Percentiles rank a stretch among this genome's conserved stretches.
Evolutionary conservation across 2,888 invertebrate genomes (phyloP).

Genomic region (Brachyptera risi): DNA sequence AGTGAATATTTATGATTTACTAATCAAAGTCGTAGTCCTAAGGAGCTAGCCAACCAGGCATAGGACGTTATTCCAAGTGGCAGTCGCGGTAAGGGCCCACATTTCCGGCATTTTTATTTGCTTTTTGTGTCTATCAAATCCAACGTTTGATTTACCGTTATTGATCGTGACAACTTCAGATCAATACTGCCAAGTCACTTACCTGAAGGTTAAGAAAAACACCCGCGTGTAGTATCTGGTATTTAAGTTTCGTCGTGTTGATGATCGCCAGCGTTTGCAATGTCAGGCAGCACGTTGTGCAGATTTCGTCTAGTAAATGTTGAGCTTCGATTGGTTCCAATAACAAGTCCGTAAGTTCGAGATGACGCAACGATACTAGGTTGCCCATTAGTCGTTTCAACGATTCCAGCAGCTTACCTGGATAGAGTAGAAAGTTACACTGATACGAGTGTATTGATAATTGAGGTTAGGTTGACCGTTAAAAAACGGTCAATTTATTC

Average conservation of each 20-base stretch:
- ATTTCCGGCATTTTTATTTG: too few species aligned
- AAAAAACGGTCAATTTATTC: not conserved
- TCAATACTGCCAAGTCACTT: conserved; percentile 35
- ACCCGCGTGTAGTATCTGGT: conserved; percentile 68
- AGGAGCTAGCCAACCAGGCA: too few species aligned
- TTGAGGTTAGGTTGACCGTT: too few species aligned
- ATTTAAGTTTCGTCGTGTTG: conserved; percentile 66
- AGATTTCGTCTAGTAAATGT: conserved; percentile 67
- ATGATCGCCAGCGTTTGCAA: conserved; percentile 62
- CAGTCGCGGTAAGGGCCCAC: too few species aligned
- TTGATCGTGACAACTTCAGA: not conserved
- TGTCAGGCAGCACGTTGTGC: conserved; percentile 56
- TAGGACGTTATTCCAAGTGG: too few species aligned
- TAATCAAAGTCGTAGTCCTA: too few species aligned
- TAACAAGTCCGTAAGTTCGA: conserved; percentile 71
- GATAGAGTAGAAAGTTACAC: conserved; percentile 26
- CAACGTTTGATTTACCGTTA: too few species aligned
- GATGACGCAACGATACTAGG: conserved; percentile 55
- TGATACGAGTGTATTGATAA: not conserved
- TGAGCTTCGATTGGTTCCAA: conserved; percentile 66
- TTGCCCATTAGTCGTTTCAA: conserved; percentile 64
- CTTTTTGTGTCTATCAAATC: too few species aligned
- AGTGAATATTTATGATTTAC: too few species aligned
- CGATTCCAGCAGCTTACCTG: conserved; percentile 59
- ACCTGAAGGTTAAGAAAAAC: conserved; percentile 70